Conservation (phyloP, 2,113 vertebrate species). For the western clawed frog (Xenopus tropicalis) region DNA sequence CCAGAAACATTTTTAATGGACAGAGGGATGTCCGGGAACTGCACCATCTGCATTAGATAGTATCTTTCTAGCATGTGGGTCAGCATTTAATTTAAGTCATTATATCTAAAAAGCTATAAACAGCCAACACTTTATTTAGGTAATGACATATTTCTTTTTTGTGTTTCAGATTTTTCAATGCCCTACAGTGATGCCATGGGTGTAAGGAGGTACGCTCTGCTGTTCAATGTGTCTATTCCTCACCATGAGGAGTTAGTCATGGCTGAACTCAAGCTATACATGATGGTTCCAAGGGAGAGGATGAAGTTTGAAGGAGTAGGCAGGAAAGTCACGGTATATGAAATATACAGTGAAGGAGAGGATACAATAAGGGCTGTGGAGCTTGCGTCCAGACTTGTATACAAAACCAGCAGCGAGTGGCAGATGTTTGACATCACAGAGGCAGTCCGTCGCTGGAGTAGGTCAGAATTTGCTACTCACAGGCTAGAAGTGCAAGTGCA, state of each 20-base stretch:
- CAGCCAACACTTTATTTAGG: neutral
- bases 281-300: constrained; percentile 80
- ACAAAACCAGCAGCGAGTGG: constrained; percentile 82
- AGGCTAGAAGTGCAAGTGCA: constrained; percentile 87
- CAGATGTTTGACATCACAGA: constrained; percentile 88
- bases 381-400: constrained; percentile 83
- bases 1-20: no score
- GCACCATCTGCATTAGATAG: no score
- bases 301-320: constrained; percentile 79
- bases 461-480: constrained; percentile 73
- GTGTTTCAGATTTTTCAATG: constrained; percentile 73
- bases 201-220: constrained; percentile 80
- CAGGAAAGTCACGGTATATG: constrained; percentile 85
- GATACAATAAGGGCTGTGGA: constrained; percentile 58
- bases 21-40: no score
- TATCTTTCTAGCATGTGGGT: no score
- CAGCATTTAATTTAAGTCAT: no score
- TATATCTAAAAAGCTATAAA: no score
- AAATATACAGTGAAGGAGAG: constrained; percentile 54
- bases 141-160: constrained; percentile 43
- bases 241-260: constrained; percentile 86
- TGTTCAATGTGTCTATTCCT: constrained; percentile 92
- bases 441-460: constrained; percentile 78
- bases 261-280: constrained; percentile 89
- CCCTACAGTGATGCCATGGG: constrained; percentile 65